Percentiles rank a stretch among this genome's conserved stretches.
phyloP scores from a whole-genome alignment of 2,888 invertebrate species.

The Griposia aprilina region DNA sequence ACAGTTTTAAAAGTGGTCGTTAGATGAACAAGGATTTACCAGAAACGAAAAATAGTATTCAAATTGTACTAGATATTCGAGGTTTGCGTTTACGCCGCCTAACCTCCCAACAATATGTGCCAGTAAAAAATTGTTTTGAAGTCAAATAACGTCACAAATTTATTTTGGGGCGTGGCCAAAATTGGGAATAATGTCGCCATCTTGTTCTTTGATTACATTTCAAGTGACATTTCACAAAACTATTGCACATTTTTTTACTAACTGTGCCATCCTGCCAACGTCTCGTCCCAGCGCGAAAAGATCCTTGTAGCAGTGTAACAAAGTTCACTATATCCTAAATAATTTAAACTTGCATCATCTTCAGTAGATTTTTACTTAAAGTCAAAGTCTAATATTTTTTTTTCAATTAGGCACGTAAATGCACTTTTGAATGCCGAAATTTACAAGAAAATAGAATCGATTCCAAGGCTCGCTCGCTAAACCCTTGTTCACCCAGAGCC shows the following conservation, averaged over 20 bases:
- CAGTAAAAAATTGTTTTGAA: background rate
- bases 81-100: background rate
- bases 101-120: background rate
- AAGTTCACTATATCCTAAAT: background rate
- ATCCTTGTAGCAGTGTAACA: too few species aligned
- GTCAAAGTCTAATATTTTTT: background rate
- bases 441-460: background rate
- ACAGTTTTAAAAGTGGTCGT: slow-evolving; percentile 24
- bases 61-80: background rate
- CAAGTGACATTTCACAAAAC: too few species aligned
- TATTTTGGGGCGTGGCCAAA: background rate
- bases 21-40: slow-evolving; percentile 51
- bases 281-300: background rate
- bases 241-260: background rate
- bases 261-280: too few species aligned
- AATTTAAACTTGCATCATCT: background rate
- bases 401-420: background rate
- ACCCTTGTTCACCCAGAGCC: slow-evolving; percentile 9
- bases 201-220: background rate
- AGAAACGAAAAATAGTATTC: background rate
- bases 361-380: background rate
- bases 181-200: background rate
- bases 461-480: background rate
- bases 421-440: background rate
- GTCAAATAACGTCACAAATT: too few species aligned